These are phyloP conservation scores for Alca torda DNA, from an alignment of 2,797 vertebrate genomes.

Conservation along the genomic window DNA sequence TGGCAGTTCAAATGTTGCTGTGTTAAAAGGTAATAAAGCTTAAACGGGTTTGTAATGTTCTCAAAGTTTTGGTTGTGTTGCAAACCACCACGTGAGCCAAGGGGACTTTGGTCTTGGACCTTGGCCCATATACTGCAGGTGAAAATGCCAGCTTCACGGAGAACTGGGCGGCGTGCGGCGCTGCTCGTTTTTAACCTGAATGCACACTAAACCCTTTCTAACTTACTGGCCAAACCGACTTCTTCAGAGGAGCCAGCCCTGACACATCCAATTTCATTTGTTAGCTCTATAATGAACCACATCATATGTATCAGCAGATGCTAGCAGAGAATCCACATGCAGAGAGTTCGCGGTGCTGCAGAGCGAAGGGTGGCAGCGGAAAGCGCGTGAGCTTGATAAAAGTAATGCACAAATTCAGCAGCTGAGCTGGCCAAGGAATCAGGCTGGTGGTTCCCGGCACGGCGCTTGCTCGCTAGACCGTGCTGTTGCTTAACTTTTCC, in stretches of 20 bases:
- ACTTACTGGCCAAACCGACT: neutral
- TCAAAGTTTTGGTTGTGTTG: neutral
- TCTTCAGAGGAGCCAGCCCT: neutral
- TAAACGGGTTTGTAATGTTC: neutral
- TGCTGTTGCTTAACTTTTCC: neutral
- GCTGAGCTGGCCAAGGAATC: neutral
- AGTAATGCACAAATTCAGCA: neutral
- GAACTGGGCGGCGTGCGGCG: neutral
- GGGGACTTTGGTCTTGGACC: neutral
- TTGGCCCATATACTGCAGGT: neutral
- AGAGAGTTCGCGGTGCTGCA: neutral
- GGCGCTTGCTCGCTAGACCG: neutral
- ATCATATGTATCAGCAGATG: neutral
- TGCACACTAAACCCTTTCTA: neutral
- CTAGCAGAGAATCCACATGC: neutral
- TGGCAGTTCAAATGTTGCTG: neutral
- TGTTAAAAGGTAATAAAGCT: neutral
- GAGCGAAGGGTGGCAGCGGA: neutral
- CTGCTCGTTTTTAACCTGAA: neutral
- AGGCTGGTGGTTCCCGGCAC: accelerated
- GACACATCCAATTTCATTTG: neutral
- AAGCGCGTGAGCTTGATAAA: neutral
- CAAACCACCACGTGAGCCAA: neutral
- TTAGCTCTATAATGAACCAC: neutral
- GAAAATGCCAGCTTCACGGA: neutral